These are phyloP conservation scores for Patagioenas fasciata DNA, from an alignment of 2,113 vertebrate genomes.

Conservation along the genomic window DNA sequence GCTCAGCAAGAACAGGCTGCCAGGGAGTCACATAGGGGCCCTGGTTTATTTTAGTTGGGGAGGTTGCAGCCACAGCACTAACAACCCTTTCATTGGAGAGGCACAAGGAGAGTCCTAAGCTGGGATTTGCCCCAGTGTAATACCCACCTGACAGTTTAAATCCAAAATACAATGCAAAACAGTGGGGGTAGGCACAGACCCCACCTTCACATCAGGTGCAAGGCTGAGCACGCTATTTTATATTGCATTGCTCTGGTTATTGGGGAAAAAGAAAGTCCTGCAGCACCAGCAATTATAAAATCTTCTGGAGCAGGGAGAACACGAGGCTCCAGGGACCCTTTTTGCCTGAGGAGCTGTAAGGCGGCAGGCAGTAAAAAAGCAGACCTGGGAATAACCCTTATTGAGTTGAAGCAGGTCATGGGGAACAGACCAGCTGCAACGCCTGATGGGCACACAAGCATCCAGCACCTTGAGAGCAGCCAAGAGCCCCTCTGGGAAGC, in stretches of 20 bases:
- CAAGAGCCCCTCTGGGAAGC: neutral
- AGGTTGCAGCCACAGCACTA: neutral
- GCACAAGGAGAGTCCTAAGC: neutral
- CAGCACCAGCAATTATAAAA: neutral
- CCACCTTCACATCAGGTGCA: neutral
- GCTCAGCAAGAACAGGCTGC: neutral
- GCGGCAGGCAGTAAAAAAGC: conserved; percentile 32
- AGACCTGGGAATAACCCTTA: conserved; percentile 26
- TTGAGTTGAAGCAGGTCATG: conserved; percentile 21
- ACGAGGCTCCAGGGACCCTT: conserved; percentile 13
- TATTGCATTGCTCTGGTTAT: neutral
- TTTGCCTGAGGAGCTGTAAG: neutral
- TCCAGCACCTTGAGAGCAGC: neutral
- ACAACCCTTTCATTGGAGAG: neutral
- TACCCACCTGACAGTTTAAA: neutral
- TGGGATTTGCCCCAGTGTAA: neutral
- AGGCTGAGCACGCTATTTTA: neutral
- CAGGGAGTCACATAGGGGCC: neutral
- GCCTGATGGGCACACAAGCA: neutral
- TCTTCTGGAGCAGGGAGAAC: neutral
- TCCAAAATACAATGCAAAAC: neutral
- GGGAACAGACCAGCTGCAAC: neutral
- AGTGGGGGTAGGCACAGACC: neutral
- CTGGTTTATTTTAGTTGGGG: neutral
- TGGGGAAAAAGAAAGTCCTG: neutral